Base-by-base conservation (phyloP, 2,888 invertebrate genomes). In the Aleiodes leptofemur region DNA sequence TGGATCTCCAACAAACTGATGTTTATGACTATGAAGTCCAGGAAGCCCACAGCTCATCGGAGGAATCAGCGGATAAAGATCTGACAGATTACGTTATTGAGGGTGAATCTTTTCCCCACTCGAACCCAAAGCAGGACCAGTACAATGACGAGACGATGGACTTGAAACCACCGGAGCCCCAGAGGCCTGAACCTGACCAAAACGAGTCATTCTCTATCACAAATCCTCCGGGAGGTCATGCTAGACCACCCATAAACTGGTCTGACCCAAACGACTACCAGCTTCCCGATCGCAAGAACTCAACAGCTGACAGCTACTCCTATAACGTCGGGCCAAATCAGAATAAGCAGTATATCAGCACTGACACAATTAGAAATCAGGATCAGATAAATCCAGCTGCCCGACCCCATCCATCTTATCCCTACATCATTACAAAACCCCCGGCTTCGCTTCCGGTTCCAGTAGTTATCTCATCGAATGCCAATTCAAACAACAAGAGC, bases 371-470 rank as follows among this genome's bases (percentile, higher is more conserved):
- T 48, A 71, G 75, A 5, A 69, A 57, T n/a, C 72, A 72, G 16
- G 69, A 59, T 48, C 73, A 11, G 71, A 76, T 23, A 79, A 81
- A 38, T 57, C 74, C 6, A 6, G 80, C 77, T 29, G 76, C 79
- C 7, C 73, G 85, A 56, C 69, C 86, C n/a, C 88, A 88, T 73
- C 86, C 87, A 0, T 86, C 86, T 14, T 86, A 87, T 77, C 87
- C 88, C 8, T 84, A 88, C 31, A 86, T 89, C 29, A 43, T 88
- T 0, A 87, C 87, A 0, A 89, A 88, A 64, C 86, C 87, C 0
- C 85, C 85, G 70, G 84, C 84, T 2, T 82, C 81, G 59, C 79
- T 87, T 9, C 88, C 89, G 0, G 80, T 78, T 9, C 87, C 89
- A 4, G 81, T 89, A 16, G 83, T 83, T 0, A 81, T 89, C 59